Base-by-base conservation (phyloP, 2,888 invertebrate genomes). In the Drosophila melanosoma region DNA sequence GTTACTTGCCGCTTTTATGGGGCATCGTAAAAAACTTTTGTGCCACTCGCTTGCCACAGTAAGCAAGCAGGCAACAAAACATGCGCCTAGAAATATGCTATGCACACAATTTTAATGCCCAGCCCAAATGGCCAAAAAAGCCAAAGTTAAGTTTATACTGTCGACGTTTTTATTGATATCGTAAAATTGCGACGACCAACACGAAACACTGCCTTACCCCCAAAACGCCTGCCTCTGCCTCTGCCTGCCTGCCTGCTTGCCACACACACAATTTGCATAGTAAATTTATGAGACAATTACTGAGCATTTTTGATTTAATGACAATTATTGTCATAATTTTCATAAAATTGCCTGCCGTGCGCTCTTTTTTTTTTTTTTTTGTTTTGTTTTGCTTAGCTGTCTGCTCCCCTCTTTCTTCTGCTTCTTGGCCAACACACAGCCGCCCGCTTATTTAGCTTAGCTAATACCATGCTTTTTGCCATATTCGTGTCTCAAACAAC, bases 301-400 rank as follows among this genome's bases (percentile, higher is more conserved):
- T 78, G 79, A 84, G 80, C 81, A 90, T 90, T 90, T 90, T 90
- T 90, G 91, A 90, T 90, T 90, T 90, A 90, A 90, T 85, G 87
- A 90, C 91, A 90, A 90, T 90, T 90, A 90, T 90, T 90, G 89
- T 85, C 87, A 87, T 90, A 90, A 90, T 90, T 90, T 87, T 85
- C 83, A 87, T 90, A 86, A 87, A 90, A 82, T 85, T 85, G 87
- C 90, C 90, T 80, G 77, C 76, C 77, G 79, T 81, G 70, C 70
- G 53, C 65, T 68, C 59, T 68, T 32, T 68, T 76, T 45, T 75
- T 68, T 76, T 45, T 75, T 45, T 42, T 38, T 5, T 66, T 17
- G 59, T 74, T 59, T 69, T 54, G 36, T 35, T 17, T 63, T 56
- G 26, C 29, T 23, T 42, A 29, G 32, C 59, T 59, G 17, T 38